Percentiles rank a stretch among this genome's conserved stretches.
Conservation (phyloP, 2,113 vertebrate species). For the Ciconia boyciana region DNA sequence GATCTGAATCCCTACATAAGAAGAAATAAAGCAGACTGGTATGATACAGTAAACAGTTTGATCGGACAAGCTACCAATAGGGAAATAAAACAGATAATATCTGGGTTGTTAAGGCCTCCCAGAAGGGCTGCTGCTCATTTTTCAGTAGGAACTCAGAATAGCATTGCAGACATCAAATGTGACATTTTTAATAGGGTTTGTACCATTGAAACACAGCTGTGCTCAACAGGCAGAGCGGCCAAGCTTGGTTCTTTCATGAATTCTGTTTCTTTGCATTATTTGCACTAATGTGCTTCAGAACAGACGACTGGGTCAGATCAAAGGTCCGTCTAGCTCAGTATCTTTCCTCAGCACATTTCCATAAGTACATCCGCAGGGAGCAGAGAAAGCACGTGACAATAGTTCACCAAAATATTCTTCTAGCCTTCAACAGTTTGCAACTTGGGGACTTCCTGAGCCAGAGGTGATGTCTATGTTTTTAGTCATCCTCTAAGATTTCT, state of each 20-base stretch:
- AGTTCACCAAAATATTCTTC: not conserved
- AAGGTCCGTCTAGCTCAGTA: not conserved
- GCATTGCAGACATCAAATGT: conserved; percentile 25
- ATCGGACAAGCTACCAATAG: not conserved
- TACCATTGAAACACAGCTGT: conserved; percentile 8
- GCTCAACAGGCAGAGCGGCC: not conserved
- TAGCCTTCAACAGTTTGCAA: not conserved
- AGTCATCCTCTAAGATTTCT: not conserved
- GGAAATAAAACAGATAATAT: conserved; percentile 22
- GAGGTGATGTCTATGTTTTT: not conserved
- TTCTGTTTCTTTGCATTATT: not conserved
- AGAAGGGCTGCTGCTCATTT: conserved; percentile 5
- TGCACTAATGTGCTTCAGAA: not conserved
- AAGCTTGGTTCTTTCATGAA: conserved; percentile 5
- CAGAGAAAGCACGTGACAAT: not conserved
- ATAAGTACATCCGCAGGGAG: not conserved
- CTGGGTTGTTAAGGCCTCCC: not conserved
- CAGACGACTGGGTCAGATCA: not conserved
- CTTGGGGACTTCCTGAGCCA: not conserved
- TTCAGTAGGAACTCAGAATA: not conserved
- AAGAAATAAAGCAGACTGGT: not conserved
- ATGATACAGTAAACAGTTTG: not conserved
- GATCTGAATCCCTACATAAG: not conserved
- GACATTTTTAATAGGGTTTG: conserved; percentile 26
- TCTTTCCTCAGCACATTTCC: not conserved